Conservation (phyloP, 2,113 vertebrate genomes). For the Etheostoma spectabile region DNA sequence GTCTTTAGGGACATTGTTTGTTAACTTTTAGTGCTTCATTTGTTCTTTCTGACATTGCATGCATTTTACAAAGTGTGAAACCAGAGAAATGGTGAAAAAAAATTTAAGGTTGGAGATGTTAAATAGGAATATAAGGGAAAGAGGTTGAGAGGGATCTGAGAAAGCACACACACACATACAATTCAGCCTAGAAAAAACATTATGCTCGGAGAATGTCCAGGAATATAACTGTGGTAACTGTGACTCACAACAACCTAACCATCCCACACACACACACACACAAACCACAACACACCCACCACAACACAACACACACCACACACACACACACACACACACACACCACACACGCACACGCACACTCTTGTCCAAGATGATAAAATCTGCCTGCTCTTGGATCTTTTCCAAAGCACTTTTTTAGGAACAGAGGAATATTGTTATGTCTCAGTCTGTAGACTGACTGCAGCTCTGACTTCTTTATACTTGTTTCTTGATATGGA, state of each 20-base stretch:
- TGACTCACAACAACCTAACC: slow-evolving; percentile 71
- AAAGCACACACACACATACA: slow-evolving; percentile 21
- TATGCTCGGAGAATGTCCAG: slow-evolving; percentile 63
- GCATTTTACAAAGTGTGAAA: neutral
- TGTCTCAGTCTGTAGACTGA: slow-evolving; percentile 47
- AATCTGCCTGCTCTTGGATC: slow-evolving; percentile 69
- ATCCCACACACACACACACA: slow-evolving; percentile 50
- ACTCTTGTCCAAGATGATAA: slow-evolving; percentile 59
- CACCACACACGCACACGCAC: slow-evolving; percentile 39
- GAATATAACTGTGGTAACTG: slow-evolving; percentile 71
- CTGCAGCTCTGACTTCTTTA: slow-evolving; percentile 49
- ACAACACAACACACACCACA: too few species aligned
- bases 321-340: too few species aligned
- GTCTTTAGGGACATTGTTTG: neutral
- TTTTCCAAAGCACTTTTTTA: slow-evolving; percentile 62
- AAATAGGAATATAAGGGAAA: slow-evolving; percentile 47
- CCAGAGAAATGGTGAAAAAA: slow-evolving; percentile 17
- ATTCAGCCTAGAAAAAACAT: slow-evolving; percentile 69
- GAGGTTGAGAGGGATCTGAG: slow-evolving; percentile 32
- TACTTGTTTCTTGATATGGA: slow-evolving; percentile 32
- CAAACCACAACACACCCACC: too few species aligned
- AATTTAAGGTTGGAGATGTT: slow-evolving; percentile 39
- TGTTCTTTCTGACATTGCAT: neutral
- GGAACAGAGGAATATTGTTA: slow-evolving; percentile 68
- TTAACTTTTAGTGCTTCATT: neutral